Percentiles rank a stretch among this genome's conserved stretches.
phyloP scores from a whole-genome alignment of 2,797 vertebrate species.

The Galagoides demidoff region DNA sequence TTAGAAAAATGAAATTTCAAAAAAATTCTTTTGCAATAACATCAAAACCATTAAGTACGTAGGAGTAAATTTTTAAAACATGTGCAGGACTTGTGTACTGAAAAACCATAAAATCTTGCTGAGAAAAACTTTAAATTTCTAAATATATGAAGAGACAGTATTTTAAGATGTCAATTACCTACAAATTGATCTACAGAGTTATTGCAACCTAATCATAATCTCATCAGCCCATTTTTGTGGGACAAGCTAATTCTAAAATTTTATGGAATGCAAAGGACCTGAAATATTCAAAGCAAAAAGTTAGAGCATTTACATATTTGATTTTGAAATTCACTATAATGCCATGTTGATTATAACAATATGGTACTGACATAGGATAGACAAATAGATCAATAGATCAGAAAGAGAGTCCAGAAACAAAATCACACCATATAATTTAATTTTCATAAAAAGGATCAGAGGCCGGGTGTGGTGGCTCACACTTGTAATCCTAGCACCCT shows the following conservation, averaged over 20 bases:
- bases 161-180: background rate
- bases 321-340: background rate
- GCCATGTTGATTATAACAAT: background rate
- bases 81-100: background rate
- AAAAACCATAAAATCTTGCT: conserved; percentile 13
- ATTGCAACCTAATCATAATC: background rate
- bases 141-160: background rate
- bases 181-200: background rate
- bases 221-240: background rate
- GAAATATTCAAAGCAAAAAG: background rate
- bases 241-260: conserved; percentile 22
- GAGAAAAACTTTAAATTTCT: background rate
- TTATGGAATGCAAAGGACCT: background rate
- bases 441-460: conserved; percentile 4
- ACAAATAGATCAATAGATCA: background rate
- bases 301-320: background rate
- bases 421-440: conserved; percentile 26
- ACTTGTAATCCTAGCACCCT: no score
- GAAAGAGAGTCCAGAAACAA: conserved; percentile 2
- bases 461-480: no score
- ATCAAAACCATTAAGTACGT: background rate
- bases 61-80: background rate
- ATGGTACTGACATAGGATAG: background rate
- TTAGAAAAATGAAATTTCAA: background rate
- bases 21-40: background rate